These are phyloP conservation scores for Mactra quadrangularis DNA, from an alignment of 1,140 invertebrate genomes.

Conservation along the genomic window DNA sequence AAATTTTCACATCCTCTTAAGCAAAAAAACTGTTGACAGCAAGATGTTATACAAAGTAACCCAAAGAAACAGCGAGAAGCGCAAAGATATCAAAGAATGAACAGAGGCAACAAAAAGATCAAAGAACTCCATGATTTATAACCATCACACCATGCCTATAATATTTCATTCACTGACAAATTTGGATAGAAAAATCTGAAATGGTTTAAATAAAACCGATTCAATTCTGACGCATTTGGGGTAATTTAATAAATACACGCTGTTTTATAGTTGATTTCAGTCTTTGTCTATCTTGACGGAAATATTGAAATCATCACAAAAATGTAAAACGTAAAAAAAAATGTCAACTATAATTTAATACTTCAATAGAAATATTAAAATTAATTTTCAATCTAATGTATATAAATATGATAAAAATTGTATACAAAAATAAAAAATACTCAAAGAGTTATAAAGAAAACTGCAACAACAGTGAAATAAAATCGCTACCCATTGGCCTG, in stretches of 20 bases:
- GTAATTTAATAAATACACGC: constrained; percentile 48
- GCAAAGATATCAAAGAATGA: not conserved
- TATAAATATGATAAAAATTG: no score
- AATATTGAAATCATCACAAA: no score
- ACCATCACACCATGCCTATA: constrained; percentile 15
- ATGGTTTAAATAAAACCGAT: constrained; percentile 21
- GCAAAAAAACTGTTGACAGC: constrained; percentile 25
- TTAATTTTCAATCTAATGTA: no score
- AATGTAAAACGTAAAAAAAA: no score
- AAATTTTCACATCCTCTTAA: constrained; percentile 13
- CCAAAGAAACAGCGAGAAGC: constrained; percentile 14
- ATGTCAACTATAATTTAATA: no score
- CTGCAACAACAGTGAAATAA: no score
- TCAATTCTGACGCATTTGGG: constrained; percentile 37
- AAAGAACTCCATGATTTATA: constrained; percentile 44
- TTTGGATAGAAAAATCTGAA: constrained; percentile 16
- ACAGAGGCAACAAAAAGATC: constrained; percentile 23
- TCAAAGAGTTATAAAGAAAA: no score
- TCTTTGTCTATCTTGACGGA: no score
- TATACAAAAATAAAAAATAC: no score
- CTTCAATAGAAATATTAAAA: no score
- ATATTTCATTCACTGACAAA: constrained; percentile 34
- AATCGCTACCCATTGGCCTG: no score
- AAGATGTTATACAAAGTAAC: not conserved
- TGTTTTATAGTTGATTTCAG: constrained; percentile 27